Evolutionary conservation across 2,113 vertebrate genomes (phyloP).

Genomic region (Melozone crissalis): DNA sequence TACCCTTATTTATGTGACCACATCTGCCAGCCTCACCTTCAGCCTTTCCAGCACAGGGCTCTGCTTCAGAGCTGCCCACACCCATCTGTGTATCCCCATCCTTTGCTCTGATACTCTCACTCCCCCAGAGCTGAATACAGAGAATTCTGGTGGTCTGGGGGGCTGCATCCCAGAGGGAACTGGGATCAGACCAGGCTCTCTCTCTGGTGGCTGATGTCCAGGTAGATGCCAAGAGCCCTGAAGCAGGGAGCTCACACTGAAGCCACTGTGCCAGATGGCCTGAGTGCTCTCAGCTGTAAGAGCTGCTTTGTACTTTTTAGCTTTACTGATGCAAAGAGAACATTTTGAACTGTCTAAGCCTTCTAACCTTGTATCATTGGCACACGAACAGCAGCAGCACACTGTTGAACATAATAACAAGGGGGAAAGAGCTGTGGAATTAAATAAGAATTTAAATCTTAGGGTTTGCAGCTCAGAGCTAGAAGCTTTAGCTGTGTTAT

Average conservation of each 20-base stretch:
- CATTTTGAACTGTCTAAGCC: conserved; percentile 60
- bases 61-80: neutral
- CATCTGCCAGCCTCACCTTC: neutral
- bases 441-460: conserved; percentile 63
- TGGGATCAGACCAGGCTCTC: neutral
- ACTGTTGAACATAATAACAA: conserved; percentile 48
- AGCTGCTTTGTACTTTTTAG: conserved; percentile 50
- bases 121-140: neutral
- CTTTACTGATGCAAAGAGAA: conserved; percentile 54
- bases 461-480: conserved; percentile 9
- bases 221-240: neutral
- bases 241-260: neutral
- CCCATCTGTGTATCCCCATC: neutral
- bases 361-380: conserved; percentile 59
- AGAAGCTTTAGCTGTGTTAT: conserved; percentile 42
- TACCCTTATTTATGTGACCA: neutral
- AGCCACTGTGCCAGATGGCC: conserved; percentile 43
- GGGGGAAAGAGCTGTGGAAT: conserved; percentile 27
- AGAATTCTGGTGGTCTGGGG: neutral
- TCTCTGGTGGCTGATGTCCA: neutral
- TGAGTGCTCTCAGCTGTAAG: conserved; percentile 7
- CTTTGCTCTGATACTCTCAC: neutral
- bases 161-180: neutral
- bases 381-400: conserved; percentile 28
- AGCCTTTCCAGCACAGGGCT: neutral